Conservation (phyloP, 2,888 invertebrate species). For the Balanococcus diminutus region DNA sequence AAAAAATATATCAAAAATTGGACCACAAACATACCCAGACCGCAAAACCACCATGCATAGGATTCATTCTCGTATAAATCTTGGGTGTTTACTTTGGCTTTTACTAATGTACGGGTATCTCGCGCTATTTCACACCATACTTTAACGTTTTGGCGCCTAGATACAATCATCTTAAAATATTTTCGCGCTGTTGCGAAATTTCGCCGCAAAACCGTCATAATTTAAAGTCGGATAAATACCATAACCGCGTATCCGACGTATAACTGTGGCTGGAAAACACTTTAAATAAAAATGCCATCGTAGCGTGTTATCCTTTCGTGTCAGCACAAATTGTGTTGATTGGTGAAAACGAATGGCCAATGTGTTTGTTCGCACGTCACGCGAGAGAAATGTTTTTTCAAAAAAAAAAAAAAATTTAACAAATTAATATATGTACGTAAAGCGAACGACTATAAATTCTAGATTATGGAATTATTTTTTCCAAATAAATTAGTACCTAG, state of each 20-base stretch:
- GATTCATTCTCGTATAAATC: neutral
- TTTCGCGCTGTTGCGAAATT: neutral
- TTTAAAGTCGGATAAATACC: slow-evolving; percentile 12
- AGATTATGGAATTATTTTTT: neutral
- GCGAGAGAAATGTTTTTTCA: neutral
- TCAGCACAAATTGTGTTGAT: slow-evolving; percentile 12
- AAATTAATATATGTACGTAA: neutral
- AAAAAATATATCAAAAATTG: slow-evolving; percentile 25
- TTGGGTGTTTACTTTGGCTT: slow-evolving; percentile 5
- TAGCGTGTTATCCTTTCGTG: neutral
- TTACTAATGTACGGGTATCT: neutral
- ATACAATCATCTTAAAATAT: slow-evolving; percentile 27
- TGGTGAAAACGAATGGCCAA: neutral
- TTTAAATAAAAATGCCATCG: neutral
- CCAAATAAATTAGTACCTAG: neutral
- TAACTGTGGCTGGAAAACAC: too few species aligned
- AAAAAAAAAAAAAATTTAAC: neutral
- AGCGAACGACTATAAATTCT: neutral
- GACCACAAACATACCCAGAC: neutral
- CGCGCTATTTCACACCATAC: neutral
- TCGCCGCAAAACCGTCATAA: neutral
- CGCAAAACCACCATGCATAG: too few species aligned
- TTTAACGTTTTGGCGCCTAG: slow-evolving; percentile 23
- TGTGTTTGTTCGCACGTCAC: neutral
- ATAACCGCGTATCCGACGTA: too few species aligned